A percentile compares a stretch with the other conserved stretches of the same genome.
Evolutionary conservation across 2,797 vertebrate species (phyloP).

Genomic region (Mastacembelus armatus): DNA sequence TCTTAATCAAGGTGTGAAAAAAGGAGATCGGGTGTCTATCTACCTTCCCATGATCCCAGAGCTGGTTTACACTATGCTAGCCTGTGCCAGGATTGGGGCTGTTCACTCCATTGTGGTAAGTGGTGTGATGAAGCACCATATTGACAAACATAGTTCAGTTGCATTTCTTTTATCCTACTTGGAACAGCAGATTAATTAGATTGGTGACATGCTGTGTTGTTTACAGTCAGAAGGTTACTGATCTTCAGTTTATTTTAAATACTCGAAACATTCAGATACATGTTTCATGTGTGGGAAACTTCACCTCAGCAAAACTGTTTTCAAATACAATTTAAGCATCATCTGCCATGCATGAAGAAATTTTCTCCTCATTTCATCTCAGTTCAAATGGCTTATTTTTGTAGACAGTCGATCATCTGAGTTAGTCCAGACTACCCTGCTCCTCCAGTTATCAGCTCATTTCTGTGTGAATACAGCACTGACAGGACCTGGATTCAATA

Average conservation of each 20-base stretch:
- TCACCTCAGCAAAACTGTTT: too few relatives aligned
- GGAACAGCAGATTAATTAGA: too few relatives aligned
- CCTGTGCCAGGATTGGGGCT: slow-evolving; percentile 85
- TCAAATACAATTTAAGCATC: neutral
- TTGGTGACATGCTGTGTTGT: too few relatives aligned
- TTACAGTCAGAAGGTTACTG: too few relatives aligned
- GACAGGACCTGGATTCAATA: slow-evolving; percentile 58
- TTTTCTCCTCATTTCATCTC: neutral
- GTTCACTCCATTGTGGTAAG: slow-evolving; percentile 87
- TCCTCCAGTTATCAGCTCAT: slow-evolving; percentile 53
- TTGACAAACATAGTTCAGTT: too few relatives aligned
- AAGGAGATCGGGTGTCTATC: slow-evolving; percentile 85
- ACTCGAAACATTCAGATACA: too few relatives aligned
- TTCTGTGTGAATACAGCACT: slow-evolving; percentile 32
- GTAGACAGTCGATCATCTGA: neutral
- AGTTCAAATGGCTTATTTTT: slow-evolving; percentile 1
- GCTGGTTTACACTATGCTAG: slow-evolving; percentile 85
- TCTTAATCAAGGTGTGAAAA: slow-evolving; percentile 71
- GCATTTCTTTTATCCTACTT: too few relatives aligned
- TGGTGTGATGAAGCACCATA: neutral
- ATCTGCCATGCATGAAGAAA: neutral
- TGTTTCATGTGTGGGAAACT: too few relatives aligned
- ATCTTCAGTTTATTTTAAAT: too few relatives aligned
- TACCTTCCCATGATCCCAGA: slow-evolving; percentile 89
- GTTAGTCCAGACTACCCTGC: slow-evolving; percentile 17